Percentiles rank a stretch among this genome's conserved stretches.
Evolutionary conservation across 2,113 vertebrate species (phyloP).

Genomic region (Notechis scutatus): DNA sequence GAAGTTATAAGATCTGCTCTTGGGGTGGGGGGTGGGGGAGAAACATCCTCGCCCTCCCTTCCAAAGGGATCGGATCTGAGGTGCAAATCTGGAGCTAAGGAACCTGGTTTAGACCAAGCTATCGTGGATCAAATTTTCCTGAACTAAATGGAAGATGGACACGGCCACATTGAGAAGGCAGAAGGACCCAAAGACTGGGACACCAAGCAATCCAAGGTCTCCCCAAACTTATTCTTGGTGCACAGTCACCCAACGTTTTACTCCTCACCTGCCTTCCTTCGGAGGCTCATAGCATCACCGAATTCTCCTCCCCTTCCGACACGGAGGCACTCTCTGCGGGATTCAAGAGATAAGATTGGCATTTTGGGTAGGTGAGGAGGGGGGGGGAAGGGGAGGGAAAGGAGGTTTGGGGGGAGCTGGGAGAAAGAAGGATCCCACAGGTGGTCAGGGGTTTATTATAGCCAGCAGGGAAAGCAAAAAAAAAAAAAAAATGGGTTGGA

Average conservation of each 20-base stretch:
- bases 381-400: neutral
- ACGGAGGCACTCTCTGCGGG: constrained; percentile 45
- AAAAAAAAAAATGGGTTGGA: neutral
- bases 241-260: too few relatives aligned
- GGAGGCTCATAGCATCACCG: constrained; percentile 26
- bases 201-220: neutral
- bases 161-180: too few relatives aligned
- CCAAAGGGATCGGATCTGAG: neutral
- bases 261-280: neutral
- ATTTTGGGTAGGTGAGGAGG: neutral
- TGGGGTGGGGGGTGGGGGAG: accelerated
- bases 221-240: neutral
- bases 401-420: neutral
- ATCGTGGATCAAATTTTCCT: neutral
- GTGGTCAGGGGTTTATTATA: neutral
- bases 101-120: neutral
- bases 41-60: neutral
- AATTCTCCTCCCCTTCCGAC: constrained; percentile 28
- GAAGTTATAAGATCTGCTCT: neutral
- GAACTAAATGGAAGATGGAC: neutral
- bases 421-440: neutral
- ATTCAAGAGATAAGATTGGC: neutral
- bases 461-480: neutral
- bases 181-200: neutral
- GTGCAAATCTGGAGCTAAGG: neutral